Evolutionary conservation across 2,797 vertebrate genomes (phyloP).

Genomic region (Schizopygopsis malacanthus): DNA sequence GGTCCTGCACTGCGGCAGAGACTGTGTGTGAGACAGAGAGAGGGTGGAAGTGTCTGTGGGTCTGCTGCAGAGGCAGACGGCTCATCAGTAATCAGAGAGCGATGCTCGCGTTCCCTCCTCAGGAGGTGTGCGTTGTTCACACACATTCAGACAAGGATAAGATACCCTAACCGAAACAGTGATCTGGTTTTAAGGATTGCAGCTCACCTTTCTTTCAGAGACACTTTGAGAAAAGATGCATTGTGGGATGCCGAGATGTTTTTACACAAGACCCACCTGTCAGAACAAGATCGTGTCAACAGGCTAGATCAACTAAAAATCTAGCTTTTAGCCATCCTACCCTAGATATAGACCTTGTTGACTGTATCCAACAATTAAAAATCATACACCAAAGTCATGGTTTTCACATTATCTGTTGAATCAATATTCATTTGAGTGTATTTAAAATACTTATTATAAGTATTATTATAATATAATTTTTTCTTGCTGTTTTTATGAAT

Average conservation of each 20-base stretch:
- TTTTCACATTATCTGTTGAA: not conserved
- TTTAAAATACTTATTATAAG: not conserved
- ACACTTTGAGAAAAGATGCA: slow-evolving; percentile 28
- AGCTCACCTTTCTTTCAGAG: slow-evolving; percentile 42
- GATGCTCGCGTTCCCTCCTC: slow-evolving; percentile 59
- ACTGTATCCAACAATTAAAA: not conserved
- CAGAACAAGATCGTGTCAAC: slow-evolving; percentile 4
- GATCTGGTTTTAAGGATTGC: slow-evolving; percentile 37
- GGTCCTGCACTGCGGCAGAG: slow-evolving; percentile 81
- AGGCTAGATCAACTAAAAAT: not conserved
- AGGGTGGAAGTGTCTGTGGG: slow-evolving; percentile 53
- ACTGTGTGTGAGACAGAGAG: slow-evolving; percentile 65
- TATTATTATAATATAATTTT: not conserved
- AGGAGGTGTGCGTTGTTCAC: slow-evolving; percentile 46
- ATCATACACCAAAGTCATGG: not conserved
- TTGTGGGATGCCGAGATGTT: not conserved
- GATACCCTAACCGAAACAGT: slow-evolving; percentile 36
- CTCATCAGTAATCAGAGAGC: slow-evolving; percentile 74
- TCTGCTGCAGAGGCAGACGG: slow-evolving; percentile 69
- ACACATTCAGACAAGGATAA: not conserved
- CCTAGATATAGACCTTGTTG: not conserved
- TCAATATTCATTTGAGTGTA: not conserved
- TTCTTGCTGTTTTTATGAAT: not conserved
- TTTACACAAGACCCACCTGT: not conserved
- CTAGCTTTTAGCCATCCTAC: not conserved